A percentile compares a stretch with the other conserved stretches of the same genome.
These are phyloP conservation scores for Phrixothrix hirtus DNA, from an alignment of 2,888 invertebrate genomes.

Conservation along the genomic window DNA sequence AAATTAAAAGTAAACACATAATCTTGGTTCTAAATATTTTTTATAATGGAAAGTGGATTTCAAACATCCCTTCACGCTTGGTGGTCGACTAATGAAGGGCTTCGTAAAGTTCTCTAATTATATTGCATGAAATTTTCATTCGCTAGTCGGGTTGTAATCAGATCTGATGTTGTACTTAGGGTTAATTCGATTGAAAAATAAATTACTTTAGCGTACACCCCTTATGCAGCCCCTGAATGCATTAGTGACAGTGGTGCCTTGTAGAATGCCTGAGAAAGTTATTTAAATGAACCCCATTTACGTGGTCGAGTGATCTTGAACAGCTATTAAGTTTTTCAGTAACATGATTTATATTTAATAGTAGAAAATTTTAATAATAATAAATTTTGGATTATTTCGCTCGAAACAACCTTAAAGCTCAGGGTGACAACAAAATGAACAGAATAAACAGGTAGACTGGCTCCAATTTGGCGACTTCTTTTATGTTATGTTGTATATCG, in stretches of 20 bases:
- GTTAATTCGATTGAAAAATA: conserved; percentile 39
- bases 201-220: conserved; percentile 35
- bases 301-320: conserved; percentile 5
- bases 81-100: conserved; percentile 7
- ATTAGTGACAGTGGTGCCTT: conserved; percentile 27
- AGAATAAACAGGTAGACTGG: no score
- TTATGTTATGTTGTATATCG: no score
- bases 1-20: neutral
- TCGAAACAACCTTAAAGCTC: no score
- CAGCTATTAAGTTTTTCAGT: no score
- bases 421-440: no score
- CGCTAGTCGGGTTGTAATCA: conserved; percentile 28
- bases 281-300: conserved; percentile 25
- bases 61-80: conserved; percentile 3
- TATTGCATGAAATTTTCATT: conserved; percentile 27
- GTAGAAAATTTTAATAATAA: no score
- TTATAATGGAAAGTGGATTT: conserved; percentile 3
- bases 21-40: neutral
- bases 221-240: conserved; percentile 21
- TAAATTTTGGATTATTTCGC: no score
- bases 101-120: conserved; percentile 24
- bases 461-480: no score
- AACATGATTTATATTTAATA: no score
- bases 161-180: conserved; percentile 34
- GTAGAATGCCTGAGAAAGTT: conserved; percentile 15